phyloP scores from a whole-genome alignment of 1,140 invertebrate genomes.

The Xylocopa sonorina region DNA sequence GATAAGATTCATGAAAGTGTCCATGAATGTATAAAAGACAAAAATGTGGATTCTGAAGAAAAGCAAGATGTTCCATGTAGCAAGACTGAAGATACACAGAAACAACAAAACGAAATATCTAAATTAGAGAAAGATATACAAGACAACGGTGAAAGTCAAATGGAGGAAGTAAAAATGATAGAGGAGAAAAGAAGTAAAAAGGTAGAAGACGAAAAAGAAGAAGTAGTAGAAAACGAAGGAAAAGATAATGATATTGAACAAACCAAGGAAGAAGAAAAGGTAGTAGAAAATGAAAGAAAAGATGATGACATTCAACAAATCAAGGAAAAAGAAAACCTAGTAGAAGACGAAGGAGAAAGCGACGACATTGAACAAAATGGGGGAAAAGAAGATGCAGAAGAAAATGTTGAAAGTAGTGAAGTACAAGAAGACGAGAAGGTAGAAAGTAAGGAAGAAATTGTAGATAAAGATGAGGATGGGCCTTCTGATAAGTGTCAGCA shows the following conservation, averaged over 20 bases:
- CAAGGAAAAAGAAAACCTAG: neutral
- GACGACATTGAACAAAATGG: neutral
- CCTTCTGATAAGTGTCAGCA: neutral
- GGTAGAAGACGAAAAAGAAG: neutral
- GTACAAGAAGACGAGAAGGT: constrained; percentile 15
- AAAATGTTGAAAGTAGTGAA: neutral
- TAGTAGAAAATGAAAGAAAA: neutral
- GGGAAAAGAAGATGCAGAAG: neutral
- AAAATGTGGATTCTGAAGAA: neutral
- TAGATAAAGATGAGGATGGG: neutral
- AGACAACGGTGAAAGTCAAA: neutral
- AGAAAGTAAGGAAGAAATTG: neutral
- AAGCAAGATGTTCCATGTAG: neutral
- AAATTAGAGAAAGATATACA: constrained; percentile 19
- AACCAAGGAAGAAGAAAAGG: neutral
- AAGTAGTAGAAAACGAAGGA: neutral
- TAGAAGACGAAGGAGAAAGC: neutral
- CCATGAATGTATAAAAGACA: neutral
- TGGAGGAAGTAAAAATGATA: constrained; percentile 2
- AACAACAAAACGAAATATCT: neutral
- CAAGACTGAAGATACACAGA: neutral
- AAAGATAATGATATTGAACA: neutral
- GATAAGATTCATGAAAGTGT: neutral
- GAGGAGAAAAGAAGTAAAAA: neutral
- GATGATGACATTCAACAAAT: constrained; percentile 21